phyloP scores from a whole-genome alignment of 2,888 invertebrate species.

The Mactromeris polynyma region DNA sequence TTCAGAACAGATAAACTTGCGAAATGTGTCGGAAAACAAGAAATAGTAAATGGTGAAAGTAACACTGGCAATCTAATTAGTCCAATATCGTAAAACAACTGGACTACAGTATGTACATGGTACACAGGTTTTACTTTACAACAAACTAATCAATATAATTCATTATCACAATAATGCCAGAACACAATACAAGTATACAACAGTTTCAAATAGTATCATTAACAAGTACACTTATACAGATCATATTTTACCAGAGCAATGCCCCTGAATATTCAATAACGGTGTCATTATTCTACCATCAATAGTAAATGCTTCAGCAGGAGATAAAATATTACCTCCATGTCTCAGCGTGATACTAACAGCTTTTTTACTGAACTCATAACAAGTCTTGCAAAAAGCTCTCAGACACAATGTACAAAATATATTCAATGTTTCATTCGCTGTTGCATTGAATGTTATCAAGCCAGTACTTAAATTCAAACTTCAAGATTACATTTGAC shows the following conservation, averaged over 20 bases:
- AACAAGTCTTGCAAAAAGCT: no score
- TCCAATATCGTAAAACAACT: background rate
- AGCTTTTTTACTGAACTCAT: no score
- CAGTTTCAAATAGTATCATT: background rate
- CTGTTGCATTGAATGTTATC: background rate
- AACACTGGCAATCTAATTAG: background rate
- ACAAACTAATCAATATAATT: background rate
- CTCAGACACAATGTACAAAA: background rate
- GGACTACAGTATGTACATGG: background rate
- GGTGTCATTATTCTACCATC: background rate
- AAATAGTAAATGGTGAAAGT: background rate
- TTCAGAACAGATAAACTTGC: background rate
- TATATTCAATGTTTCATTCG: background rate
- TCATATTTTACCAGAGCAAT: background rate
- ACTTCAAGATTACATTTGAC: background rate
- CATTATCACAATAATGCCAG: slow-evolving; percentile 15
- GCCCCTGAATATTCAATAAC: background rate
- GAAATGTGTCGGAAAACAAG: background rate
- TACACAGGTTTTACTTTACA: background rate
- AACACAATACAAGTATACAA: slow-evolving; percentile 21
- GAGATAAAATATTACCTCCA: background rate
- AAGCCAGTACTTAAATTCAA: background rate
- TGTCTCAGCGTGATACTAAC: background rate
- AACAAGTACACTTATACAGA: background rate
- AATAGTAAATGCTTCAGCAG: no score